phyloP scores from a whole-genome alignment of 1,140 invertebrate species.

The Battus philenor region DNA sequence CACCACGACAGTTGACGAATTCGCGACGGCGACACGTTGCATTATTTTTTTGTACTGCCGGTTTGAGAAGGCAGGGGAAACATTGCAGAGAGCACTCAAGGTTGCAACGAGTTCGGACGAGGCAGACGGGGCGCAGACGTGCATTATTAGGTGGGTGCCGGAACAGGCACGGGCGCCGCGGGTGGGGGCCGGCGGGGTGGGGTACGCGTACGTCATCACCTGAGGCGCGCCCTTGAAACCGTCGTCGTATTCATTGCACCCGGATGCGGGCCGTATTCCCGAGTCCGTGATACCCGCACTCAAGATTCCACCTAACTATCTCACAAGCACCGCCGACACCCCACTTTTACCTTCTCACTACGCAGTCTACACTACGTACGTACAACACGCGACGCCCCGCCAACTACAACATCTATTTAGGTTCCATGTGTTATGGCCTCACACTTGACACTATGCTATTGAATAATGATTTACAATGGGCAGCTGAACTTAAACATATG shows the following conservation, averaged over 20 bases:
- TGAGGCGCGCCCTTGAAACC: slow-evolving; percentile 73
- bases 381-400: not conserved
- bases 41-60: slow-evolving; percentile 22
- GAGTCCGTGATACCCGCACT: slow-evolving; percentile 51
- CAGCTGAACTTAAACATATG: slow-evolving; percentile 16
- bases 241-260: slow-evolving; percentile 74
- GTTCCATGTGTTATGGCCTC: slow-evolving; percentile 16
- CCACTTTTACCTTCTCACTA: slow-evolving; percentile 16
- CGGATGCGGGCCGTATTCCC: slow-evolving; percentile 64
- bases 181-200: slow-evolving; percentile 49
- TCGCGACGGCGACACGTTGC: slow-evolving; percentile 11
- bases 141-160: slow-evolving; percentile 76
- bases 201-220: slow-evolving; percentile 72
- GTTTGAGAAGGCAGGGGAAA: slow-evolving; percentile 37
- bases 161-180: slow-evolving; percentile 61
- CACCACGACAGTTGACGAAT: slow-evolving; percentile 1
- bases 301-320: slow-evolving; percentile 43
- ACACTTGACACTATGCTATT: slow-evolving; percentile 16
- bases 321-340: slow-evolving; percentile 21
- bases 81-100: slow-evolving; percentile 56
- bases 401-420: slow-evolving; percentile 13
- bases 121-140: slow-evolving; percentile 74
- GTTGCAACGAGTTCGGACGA: slow-evolving; percentile 69
- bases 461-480: slow-evolving; percentile 15
- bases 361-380: not conserved